Evolutionary conservation across 2,113 vertebrate genomes (phyloP).

Genomic region (Chaetura pelagica): DNA sequence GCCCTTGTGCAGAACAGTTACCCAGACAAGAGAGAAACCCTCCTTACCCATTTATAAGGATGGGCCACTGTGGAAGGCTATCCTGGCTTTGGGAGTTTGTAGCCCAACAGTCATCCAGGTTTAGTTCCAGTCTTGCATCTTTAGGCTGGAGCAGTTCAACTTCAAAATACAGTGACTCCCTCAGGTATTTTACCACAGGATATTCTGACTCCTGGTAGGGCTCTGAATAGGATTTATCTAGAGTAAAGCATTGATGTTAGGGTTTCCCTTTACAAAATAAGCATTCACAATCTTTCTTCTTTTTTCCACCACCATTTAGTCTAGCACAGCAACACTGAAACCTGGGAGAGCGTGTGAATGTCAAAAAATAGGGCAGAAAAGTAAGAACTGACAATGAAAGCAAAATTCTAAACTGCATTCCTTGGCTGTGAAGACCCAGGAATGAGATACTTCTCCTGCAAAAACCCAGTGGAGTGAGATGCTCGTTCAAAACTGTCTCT

Average conservation of each 20-base stretch:
- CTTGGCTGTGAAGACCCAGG: not conserved
- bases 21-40: not conserved
- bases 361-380: not conserved
- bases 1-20: not conserved
- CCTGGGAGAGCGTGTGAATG: accelerated
- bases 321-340: not conserved
- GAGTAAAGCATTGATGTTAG: not conserved
- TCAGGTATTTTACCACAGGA: slow-evolving; percentile 69
- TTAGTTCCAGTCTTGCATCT: slow-evolving; percentile 64
- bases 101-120: slow-evolving; percentile 69
- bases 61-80: slow-evolving; percentile 51
- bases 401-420: not conserved
- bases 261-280: not conserved
- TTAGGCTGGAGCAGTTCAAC: slow-evolving; percentile 61
- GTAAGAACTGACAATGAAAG: not conserved
- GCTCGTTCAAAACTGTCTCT: not conserved
- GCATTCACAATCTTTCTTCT: not conserved
- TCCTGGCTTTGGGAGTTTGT: slow-evolving; percentile 33
- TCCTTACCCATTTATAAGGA: slow-evolving; percentile 63
- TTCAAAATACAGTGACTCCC: slow-evolving; percentile 73
- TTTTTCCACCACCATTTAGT: not conserved
- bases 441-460: not conserved
- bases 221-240: slow-evolving; percentile 55
- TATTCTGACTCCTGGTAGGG: slow-evolving; percentile 58
- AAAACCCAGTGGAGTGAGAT: not conserved